Percentiles rank a stretch among this genome's conserved stretches.
phyloP scores from a whole-genome alignment of 2,888 invertebrate genomes.

The Dasysyrphus tricinctus region DNA sequence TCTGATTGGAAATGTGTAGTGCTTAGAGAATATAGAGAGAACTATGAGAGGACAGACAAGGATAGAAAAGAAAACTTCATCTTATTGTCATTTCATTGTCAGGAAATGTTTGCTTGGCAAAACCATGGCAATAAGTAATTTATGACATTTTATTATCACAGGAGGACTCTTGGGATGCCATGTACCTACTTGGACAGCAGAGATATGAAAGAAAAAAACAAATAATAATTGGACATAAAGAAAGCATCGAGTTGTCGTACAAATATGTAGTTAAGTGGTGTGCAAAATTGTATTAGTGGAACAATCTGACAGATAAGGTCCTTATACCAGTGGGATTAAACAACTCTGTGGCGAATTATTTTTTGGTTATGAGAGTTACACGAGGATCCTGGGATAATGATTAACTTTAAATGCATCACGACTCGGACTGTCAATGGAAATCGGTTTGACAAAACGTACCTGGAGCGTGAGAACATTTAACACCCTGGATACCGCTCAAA shows the following conservation, averaged over 20 bases:
- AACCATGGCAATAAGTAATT: constrained; percentile 65
- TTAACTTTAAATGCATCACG: no score
- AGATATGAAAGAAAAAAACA: not conserved
- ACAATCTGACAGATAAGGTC: not conserved
- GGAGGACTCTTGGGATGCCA: not conserved
- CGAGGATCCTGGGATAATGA: no score
- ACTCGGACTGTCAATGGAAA: no score
- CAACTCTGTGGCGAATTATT: not conserved
- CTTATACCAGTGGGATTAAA: not conserved
- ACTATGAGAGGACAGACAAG: constrained; percentile 8
- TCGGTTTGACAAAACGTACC: no score
- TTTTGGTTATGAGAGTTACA: no score
- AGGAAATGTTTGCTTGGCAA: constrained; percentile 34
- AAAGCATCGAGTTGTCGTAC: constrained; percentile 8
- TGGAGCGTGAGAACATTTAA: no score
- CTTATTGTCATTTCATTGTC: constrained; percentile 38
- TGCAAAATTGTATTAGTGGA: constrained; percentile 24
- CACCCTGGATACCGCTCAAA: no score
- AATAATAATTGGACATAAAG: constrained; percentile 43
- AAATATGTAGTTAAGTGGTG: constrained; percentile 50
- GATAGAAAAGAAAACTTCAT: constrained; percentile 32
- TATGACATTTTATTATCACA: constrained; percentile 57
- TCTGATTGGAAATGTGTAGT: constrained; percentile 63
- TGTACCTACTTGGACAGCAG: not conserved
- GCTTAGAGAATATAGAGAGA: not conserved